phyloP scores from a whole-genome alignment of 2,797 vertebrate species.

The Spinus olivaceus region DNA sequence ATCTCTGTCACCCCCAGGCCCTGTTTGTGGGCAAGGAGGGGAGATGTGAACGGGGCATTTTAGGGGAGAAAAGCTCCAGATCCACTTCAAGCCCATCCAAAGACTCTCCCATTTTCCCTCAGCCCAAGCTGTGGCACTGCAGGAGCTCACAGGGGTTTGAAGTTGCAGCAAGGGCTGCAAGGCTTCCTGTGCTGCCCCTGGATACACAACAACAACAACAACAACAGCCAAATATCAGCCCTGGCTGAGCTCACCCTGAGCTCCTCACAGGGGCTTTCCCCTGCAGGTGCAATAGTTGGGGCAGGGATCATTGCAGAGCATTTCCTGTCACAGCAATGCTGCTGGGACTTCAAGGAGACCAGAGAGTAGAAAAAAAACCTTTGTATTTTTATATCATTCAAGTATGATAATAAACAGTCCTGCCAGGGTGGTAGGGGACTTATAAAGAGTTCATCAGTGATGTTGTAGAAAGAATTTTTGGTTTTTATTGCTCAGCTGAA shows the following conservation, averaged over 20 bases:
- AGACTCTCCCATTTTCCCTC: fast-evolving
- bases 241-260: neutral
- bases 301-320: fast-evolving
- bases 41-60: neutral
- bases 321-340: neutral
- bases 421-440: neutral
- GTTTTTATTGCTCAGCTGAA: neutral
- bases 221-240: neutral
- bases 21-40: neutral
- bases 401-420: neutral
- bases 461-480: neutral
- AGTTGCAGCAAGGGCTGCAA: neutral
- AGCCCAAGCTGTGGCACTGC: neutral
- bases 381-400: neutral
- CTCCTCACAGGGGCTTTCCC: neutral
- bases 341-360: neutral
- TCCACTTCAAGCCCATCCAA: fast-evolving
- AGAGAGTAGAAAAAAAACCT: neutral
- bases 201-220: fast-evolving
- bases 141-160: neutral
- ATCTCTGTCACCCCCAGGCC: fast-evolving
- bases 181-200: neutral
- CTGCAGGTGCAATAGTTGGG: neutral
- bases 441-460: neutral
- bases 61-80: neutral